Base-by-base conservation (phyloP, 2,113 vertebrate species). In the Dasyornis broadbenti region DNA sequence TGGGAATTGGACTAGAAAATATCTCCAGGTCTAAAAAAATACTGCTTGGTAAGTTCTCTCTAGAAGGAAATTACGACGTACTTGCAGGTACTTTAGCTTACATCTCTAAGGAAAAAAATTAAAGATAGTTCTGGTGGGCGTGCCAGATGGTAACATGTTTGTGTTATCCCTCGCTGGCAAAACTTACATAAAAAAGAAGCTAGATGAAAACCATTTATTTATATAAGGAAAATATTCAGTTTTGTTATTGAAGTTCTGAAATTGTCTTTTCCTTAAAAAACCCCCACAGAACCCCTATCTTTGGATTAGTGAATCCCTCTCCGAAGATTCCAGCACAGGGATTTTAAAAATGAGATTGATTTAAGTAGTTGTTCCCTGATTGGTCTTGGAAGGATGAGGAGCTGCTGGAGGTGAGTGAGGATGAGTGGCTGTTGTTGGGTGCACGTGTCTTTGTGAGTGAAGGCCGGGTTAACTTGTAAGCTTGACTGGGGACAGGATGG, bases 81-180 rank as follows among this genome's bases (percentile, higher is more conserved):
- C 54, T 47, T 95, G 78, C 65, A 93, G 95, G 91, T 94, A 88
- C 53, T 82, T 82, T 0, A 92, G 75, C 88, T 90, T 90, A 44
- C 61, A 80, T 93, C 95, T 96, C 93, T 89, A 87, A 93, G 78
- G 78, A 53, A 94, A 82, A 86, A 76, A 94, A 89, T 79, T 92
- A 97, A 97, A 97, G 94, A 96, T 95, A 97, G 97, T 78, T 95
- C 77, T 95, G 59, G 95, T 97, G 88, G 97, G 96, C 12, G 91
- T 96, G 93, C 96, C 95, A 96, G 92, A 94, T 96, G 96, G 93
- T 80, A 24, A 72, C 63, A 82, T 31, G 54, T 71, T 80, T 53
- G 56, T 81, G 81, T 69, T 91, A 92, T 45, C 94, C 86, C 64
- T 53, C 13, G 21, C 93, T 96, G 91, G 76, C 90, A 78, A 91